Conservation (phyloP, 2,113 vertebrate genomes). For the Neomonachus schauinslandi region DNA sequence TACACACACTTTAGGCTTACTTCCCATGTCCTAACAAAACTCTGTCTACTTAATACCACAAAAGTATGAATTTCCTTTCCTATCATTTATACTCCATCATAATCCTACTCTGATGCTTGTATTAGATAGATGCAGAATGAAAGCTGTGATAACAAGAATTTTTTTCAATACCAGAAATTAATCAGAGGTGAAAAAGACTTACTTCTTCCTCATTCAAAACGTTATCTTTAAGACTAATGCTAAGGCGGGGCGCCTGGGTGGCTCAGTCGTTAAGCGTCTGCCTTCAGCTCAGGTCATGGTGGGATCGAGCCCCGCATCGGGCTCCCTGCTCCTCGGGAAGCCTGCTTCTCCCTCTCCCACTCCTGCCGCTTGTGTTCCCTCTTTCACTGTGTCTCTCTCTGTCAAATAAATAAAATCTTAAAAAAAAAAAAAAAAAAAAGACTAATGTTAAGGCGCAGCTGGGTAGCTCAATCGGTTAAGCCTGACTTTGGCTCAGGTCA, state of each 20-base stretch:
- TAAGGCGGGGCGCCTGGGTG: too few relatives aligned
- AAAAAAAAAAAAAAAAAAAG: not conserved
- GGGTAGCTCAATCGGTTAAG: too few relatives aligned
- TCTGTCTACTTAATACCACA: not conserved
- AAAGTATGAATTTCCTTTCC: not conserved
- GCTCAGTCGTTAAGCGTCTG: too few relatives aligned
- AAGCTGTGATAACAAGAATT: not conserved
- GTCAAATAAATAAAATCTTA: too few relatives aligned
- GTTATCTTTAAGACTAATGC: not conserved
- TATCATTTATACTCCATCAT: not conserved
- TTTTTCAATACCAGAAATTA: constrained; percentile 8
- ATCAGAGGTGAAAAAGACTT: not conserved
- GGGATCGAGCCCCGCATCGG: too few relatives aligned
- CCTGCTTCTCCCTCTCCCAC: too few relatives aligned
- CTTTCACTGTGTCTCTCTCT: too few relatives aligned
- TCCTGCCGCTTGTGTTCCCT: too few relatives aligned
- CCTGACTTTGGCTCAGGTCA: too few relatives aligned
- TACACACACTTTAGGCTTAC: not conserved
- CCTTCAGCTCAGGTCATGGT: too few relatives aligned
- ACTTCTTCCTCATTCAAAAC: not conserved
- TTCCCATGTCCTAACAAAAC: not conserved
- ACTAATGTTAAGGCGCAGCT: not conserved
- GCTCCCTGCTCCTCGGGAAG: too few relatives aligned
- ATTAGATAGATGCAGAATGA: not conserved
- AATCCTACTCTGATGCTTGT: not conserved